A percentile compares a stretch with the other conserved stretches of the same genome.
Evolutionary conservation across 2,113 vertebrate genomes (phyloP).

Genomic region (Petrocephalus microphthalmus): DNA sequence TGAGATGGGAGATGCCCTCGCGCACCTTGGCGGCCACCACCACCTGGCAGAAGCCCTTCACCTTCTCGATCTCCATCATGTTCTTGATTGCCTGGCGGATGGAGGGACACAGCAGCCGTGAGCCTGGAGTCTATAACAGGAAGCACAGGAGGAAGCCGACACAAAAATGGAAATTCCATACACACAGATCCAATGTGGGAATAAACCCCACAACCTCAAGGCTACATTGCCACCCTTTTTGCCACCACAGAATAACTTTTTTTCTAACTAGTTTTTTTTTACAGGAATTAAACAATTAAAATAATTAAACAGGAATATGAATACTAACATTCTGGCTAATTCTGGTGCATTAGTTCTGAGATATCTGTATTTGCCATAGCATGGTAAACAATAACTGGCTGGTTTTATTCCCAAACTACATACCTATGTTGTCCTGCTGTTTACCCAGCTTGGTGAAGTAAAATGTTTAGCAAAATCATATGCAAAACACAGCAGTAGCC

Average conservation of each 20-base stretch:
- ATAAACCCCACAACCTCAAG: background rate
- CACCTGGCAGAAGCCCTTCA: conserved; percentile 96
- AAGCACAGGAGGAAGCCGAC: background rate
- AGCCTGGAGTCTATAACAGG: background rate
- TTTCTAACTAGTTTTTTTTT: background rate
- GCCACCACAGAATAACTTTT: background rate
- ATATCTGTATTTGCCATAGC: background rate
- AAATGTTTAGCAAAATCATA: background rate
- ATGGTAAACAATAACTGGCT: background rate
- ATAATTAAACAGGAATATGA: background rate
- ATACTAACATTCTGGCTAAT: background rate
- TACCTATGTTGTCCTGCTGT: background rate
- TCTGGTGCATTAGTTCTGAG: background rate
- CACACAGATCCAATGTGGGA: background rate
- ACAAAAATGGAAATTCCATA: background rate
- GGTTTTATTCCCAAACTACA: background rate
- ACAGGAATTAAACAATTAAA: too few relatives aligned
- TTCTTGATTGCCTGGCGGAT: conserved; percentile 84
- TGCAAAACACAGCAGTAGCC: background rate
- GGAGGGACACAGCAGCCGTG: conserved; percentile 3
- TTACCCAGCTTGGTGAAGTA: background rate
- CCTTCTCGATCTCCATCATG: conserved; percentile 97
- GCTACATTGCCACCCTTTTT: background rate
- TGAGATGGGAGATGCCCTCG: conserved; percentile 88
- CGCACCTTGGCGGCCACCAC: conserved; percentile 86